Evolutionary conservation across 2,113 vertebrate genomes (phyloP).

Genomic region (Crocuta crocuta): DNA sequence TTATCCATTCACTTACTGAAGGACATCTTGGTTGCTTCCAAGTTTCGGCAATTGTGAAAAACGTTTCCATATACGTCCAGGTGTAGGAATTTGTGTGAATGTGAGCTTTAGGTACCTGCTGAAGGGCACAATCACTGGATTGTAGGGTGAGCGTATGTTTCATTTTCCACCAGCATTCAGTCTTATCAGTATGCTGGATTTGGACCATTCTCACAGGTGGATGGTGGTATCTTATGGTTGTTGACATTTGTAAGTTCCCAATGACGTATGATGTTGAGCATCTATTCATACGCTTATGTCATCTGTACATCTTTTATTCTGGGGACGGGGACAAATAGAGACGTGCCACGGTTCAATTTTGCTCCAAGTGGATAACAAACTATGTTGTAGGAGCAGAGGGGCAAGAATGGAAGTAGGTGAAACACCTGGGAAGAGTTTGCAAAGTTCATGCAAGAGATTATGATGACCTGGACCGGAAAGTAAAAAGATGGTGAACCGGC

Average conservation of each 20-base stretch:
- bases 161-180: neutral
- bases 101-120: neutral
- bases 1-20: neutral
- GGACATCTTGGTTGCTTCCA: neutral
- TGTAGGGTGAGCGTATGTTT: neutral
- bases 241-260: neutral
- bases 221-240: neutral
- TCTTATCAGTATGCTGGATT: neutral
- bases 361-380: neutral
- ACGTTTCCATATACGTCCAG: neutral
- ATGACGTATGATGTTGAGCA: neutral
- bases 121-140: neutral
- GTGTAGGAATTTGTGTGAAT: neutral
- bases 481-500: neutral
- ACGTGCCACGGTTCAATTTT: neutral
- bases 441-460: neutral
- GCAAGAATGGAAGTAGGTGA: neutral
- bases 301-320: neutral
- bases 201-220: neutral
- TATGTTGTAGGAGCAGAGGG: neutral
- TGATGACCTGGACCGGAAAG: neutral
- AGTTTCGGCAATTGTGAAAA: neutral
- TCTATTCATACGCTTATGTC: neutral
- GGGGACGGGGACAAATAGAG: neutral
- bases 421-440: neutral